Base-by-base conservation (phyloP, 1,140 invertebrate species). In the Drosophila obscura region DNA sequence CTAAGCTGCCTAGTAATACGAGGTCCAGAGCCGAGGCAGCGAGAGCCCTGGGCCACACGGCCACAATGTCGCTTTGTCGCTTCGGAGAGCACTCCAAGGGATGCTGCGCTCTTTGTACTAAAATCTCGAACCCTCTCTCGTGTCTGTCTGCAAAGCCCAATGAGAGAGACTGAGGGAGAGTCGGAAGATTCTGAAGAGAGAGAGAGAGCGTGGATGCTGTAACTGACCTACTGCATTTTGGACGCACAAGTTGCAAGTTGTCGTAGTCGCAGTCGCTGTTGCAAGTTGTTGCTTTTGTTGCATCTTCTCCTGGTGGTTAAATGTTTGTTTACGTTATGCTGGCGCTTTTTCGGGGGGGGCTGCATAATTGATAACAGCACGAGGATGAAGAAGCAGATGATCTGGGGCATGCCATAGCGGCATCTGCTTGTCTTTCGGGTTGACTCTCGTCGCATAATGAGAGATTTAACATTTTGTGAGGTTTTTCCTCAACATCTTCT, bases 271-370 rank as follows among this genome's bases (percentile, higher is more conserved):
- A 22, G 26, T 11, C 41, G 67, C 28, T 51, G 46, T 44, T 72
- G 15, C 64, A 39, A 39, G 35, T 39, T 39, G 35, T 39, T 39
- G 35, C 35, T 39, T 39, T 39, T 39, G 35, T 39, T 39, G 35
- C 35, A 39, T 13, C 35, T 39, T 11, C 35, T 13, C 31, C 31
- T 31, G 35, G 35, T 77, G 57, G 60, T 77, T 59, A 66, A 73
- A 80, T 87, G 71, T 87, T 87, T 87, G 82, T 87, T 87, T 85
- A 85, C 74, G 59, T 87, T 88, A 66, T 72, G 83, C 71, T 73
- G 78, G 74, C 83, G 73, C 67, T 81, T 80, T 87, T 66, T 13
- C 19, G 19, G 19, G 35, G 35, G 45, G 56, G 44, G 60, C 69
- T 82, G 74, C 82, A 82, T 88, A 87, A 87, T 85, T 82, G 78